These are phyloP conservation scores for Metacarcinus magister DNA, from an alignment of 2,888 invertebrate genomes.

Conservation along the genomic window DNA sequence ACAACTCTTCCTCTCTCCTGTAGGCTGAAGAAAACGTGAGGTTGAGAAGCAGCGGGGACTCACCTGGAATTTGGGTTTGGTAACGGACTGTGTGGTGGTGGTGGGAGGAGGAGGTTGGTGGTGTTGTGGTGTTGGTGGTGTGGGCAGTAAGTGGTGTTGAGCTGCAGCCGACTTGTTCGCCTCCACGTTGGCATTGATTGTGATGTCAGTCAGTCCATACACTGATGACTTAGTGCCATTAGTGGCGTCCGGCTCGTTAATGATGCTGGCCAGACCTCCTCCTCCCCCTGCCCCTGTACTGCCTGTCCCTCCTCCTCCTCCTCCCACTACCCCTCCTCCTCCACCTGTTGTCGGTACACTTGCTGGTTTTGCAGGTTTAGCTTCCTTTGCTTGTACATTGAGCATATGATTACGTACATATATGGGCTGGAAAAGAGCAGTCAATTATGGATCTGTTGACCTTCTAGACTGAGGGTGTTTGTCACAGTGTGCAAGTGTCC, in stretches of 20 bases:
- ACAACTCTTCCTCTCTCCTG: neutral
- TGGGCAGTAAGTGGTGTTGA: conserved; percentile 47
- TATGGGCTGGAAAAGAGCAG: conserved; percentile 77
- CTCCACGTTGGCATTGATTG: conserved; percentile 64
- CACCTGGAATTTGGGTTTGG: conserved; percentile 80
- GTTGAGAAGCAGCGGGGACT: conserved; percentile 18
- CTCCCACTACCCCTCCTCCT: conserved; percentile 52
- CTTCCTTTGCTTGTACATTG: conserved; percentile 77
- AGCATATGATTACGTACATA: conserved; percentile 72
- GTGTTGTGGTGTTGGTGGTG: conserved; percentile 63
- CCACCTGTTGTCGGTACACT: conserved; percentile 50
- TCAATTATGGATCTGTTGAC: neutral
- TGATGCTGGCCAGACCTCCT: conserved; percentile 47
- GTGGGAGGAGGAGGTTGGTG: conserved; percentile 57
- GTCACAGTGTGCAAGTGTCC: neutral
- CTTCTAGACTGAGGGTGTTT: neutral
- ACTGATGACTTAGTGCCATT: conserved; percentile 49
- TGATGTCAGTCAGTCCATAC: conserved; percentile 71
- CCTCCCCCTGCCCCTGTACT: conserved; percentile 3
- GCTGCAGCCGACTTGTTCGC: conserved; percentile 52
- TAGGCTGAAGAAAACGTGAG: conserved; percentile 12
- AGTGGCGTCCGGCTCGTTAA: neutral
- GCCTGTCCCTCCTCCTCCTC: conserved; percentile 37
- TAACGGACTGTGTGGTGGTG: conserved; percentile 58
- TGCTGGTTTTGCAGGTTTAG: conserved; percentile 65